phyloP scores from a whole-genome alignment of 2,113 vertebrate species.

The Cyprinus carpio region DNA sequence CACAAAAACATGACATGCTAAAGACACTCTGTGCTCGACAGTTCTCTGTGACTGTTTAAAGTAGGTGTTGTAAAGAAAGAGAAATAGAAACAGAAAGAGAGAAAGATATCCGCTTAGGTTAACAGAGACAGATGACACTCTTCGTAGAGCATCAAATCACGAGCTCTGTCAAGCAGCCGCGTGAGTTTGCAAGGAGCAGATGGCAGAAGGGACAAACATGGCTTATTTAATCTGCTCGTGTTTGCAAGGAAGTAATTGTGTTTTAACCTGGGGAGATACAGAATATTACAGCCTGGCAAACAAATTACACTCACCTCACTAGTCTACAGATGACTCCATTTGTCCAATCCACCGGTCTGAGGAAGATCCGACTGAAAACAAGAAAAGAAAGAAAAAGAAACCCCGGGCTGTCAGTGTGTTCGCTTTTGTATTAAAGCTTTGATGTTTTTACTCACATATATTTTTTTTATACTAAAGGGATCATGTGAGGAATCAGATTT shows the following conservation, averaged over 20 bases:
- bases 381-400: conserved; percentile 5
- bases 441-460: neutral
- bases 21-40: neutral
- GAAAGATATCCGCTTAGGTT: neutral
- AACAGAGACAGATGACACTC: conserved; percentile 28
- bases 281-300: conserved; percentile 83
- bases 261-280: conserved; percentile 83
- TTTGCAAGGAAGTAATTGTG: conserved; percentile 92
- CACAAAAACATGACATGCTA: neutral
- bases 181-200: conserved; percentile 88
- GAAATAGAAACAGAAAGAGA: conserved; percentile 6
- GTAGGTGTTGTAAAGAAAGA: conserved; percentile 17
- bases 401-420: conserved; percentile 37
- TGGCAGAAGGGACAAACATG: conserved; percentile 81
- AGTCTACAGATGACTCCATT: conserved; percentile 80
- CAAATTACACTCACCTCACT: conserved; percentile 78
- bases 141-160: conserved; percentile 70
- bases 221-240: conserved; percentile 83
- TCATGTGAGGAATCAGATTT: neutral
- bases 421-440: conserved; percentile 30
- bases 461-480: neutral
- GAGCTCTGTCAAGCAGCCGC: conserved; percentile 82
- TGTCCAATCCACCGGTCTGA: conserved; percentile 73
- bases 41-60: neutral
- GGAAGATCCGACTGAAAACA: conserved; percentile 60